phyloP scores from a whole-genome alignment of 2,888 invertebrate genomes.

The Margaritifera margaritifera region DNA sequence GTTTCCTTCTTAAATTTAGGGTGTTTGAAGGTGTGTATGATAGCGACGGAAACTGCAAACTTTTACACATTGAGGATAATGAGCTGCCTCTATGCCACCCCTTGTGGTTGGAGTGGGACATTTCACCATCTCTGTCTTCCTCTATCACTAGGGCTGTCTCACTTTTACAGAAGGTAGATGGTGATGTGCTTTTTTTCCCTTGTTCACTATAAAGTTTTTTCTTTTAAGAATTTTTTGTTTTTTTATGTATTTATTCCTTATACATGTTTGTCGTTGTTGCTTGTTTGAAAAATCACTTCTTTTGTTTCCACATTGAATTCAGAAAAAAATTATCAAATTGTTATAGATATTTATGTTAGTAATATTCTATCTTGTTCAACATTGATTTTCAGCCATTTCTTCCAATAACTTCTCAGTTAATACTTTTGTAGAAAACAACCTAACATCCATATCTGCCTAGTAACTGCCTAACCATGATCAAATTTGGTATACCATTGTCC shows the following conservation, averaged over 20 bases:
- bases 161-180: constrained; percentile 28
- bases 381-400: too few species aligned
- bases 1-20: constrained; percentile 3
- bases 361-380: too few species aligned
- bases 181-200: background rate
- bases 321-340: too few species aligned
- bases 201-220: background rate
- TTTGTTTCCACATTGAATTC: too few species aligned
- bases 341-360: too few species aligned
- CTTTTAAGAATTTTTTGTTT: background rate
- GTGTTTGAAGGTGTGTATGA: constrained; percentile 14
- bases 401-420: too few species aligned
- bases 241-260: background rate
- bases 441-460: too few species aligned
- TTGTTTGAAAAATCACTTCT: too few species aligned
- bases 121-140: constrained; percentile 16
- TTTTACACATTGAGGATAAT: constrained; percentile 7
- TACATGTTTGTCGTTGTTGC: too few species aligned
- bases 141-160: constrained; percentile 26
- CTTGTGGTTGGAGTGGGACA: constrained; percentile 28
- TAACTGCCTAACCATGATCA: too few species aligned
- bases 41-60: constrained; percentile 19
- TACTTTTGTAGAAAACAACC: too few species aligned
- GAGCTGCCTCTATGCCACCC: constrained; percentile 15
- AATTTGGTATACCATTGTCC: too few species aligned